These are phyloP conservation scores for Tenthredo livida DNA, from an alignment of 2,888 invertebrate genomes.

Conservation along the genomic window DNA sequence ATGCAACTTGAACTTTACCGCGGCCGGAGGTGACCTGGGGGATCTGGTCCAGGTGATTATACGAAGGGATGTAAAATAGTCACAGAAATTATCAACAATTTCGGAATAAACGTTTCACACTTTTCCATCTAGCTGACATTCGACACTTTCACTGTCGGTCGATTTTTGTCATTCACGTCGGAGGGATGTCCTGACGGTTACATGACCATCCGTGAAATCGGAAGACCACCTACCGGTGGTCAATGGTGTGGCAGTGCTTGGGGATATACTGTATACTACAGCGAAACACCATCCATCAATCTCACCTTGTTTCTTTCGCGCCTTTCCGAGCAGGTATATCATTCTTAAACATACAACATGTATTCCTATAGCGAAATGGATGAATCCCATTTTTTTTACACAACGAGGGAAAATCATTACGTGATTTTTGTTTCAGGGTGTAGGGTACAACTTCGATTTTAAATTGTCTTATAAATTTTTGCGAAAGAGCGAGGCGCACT, in stretches of 20 bases:
- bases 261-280: slow-evolving; percentile 92
- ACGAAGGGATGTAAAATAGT: background rate
- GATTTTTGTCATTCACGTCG: slow-evolving; percentile 88
- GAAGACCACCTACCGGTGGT: slow-evolving; percentile 86
- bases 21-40: slow-evolving; percentile 88
- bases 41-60: slow-evolving; percentile 87
- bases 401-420: too few relatives aligned
- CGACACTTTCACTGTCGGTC: slow-evolving; percentile 91
- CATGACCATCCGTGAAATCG: slow-evolving; percentile 88
- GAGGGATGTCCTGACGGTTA: slow-evolving; percentile 91
- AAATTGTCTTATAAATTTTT: slow-evolving; percentile 92
- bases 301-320: slow-evolving; percentile 86
- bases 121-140: slow-evolving; percentile 87
- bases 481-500: slow-evolving; percentile 86
- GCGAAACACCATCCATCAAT: slow-evolving; percentile 89
- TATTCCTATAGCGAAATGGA: too few relatives aligned
- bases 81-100: background rate
- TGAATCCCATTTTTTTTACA: too few relatives aligned
- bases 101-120: background rate
- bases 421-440: slow-evolving; percentile 80
- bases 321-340: slow-evolving; percentile 88
- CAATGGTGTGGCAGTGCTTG: slow-evolving; percentile 92
- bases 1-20: slow-evolving; percentile 91
- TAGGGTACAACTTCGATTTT: slow-evolving; percentile 90
- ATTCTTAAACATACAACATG: too few relatives aligned